Conservation (phyloP, 2,113 vertebrate species). For the Gulo gulo region DNA sequence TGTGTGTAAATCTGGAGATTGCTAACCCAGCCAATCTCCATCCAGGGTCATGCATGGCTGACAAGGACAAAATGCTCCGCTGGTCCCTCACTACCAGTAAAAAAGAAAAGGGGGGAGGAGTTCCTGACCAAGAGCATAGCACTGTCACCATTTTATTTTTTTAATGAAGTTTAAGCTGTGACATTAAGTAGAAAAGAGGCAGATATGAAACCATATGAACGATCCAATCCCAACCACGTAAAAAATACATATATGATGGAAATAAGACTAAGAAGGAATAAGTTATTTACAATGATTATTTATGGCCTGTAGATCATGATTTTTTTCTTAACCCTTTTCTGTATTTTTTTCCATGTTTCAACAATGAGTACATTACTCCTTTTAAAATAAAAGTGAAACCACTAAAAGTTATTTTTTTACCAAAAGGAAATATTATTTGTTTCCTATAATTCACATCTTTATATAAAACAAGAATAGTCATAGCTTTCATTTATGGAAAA, state of each 20-base stretch:
- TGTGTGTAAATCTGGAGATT: background rate
- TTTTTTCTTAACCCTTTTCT: background rate
- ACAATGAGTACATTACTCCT: background rate
- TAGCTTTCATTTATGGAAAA: constrained; percentile 2
- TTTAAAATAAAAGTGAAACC: constrained; percentile 14
- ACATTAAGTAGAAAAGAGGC: background rate
- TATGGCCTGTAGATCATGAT: background rate
- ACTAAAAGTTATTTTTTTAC: background rate
- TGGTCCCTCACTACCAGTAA: background rate
- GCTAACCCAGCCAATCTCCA: background rate
- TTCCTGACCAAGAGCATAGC: background rate
- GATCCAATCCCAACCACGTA: background rate
- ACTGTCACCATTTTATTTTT: background rate
- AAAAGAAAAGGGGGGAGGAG: background rate
- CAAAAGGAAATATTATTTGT: background rate
- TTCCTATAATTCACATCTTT: background rate
- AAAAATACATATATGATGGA: background rate
- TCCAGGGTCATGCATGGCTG: background rate
- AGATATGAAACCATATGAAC: background rate
- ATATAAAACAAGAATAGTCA: background rate
- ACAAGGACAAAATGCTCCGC: background rate
- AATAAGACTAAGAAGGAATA: background rate
- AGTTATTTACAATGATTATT: background rate
- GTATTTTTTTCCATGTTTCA: background rate
- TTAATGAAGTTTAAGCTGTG: background rate